Evolutionary conservation across 2,113 vertebrate species (phyloP).

Genomic region (Rhineura floridana): DNA sequence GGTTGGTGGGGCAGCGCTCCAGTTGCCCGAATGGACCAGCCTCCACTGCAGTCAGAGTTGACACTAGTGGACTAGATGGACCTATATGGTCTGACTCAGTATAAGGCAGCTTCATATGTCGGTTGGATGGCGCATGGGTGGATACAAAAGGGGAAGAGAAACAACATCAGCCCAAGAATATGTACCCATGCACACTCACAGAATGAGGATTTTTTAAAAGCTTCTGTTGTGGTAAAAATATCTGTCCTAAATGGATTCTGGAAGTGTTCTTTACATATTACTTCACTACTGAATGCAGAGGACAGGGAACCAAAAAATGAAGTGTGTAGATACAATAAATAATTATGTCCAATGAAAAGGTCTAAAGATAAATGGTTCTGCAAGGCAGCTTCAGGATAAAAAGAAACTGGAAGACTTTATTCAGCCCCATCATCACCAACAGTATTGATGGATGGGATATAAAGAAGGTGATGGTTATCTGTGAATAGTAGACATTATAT

Average conservation of each 20-base stretch:
- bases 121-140: too few species aligned
- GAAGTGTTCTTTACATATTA: neutral
- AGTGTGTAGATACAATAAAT: slow-evolving; percentile 11
- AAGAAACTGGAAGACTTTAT: slow-evolving; percentile 20
- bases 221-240: slow-evolving; percentile 8
- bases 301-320: slow-evolving; percentile 2
- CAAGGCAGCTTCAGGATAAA: slow-evolving; percentile 14
- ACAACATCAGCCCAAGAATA: too few species aligned
- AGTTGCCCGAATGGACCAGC: too few species aligned
- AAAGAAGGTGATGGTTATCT: slow-evolving; percentile 12
- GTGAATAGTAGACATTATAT: slow-evolving; percentile 6
- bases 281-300: neutral
- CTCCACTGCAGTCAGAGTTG: too few species aligned
- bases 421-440: neutral
- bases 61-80: too few species aligned
- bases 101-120: too few species aligned
- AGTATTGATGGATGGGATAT: slow-evolving; percentile 32
- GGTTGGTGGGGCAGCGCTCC: too few species aligned
- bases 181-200: too few species aligned
- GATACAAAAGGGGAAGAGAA: too few species aligned
- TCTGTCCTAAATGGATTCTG: neutral
- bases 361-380: slow-evolving; percentile 22
- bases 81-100: too few species aligned
- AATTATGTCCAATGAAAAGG: slow-evolving; percentile 22
- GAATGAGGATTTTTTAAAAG: neutral